phyloP scores from a whole-genome alignment of 2,113 vertebrate genomes.

The Phocoena phocoena region DNA sequence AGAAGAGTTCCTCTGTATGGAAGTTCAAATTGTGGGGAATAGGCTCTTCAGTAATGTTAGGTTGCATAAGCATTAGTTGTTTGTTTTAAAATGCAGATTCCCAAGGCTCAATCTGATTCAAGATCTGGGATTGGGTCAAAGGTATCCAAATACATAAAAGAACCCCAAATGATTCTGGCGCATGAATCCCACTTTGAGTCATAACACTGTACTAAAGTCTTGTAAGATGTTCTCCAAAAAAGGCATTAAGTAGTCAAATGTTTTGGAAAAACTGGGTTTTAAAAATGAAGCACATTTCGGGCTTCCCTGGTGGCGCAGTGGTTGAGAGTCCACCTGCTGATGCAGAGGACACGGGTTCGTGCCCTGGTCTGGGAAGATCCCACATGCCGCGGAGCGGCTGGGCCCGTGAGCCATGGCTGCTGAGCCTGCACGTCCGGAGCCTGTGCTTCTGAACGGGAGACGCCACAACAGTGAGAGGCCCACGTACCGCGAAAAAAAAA shows the following conservation, averaged over 20 bases:
- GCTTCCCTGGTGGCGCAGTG: too few species aligned
- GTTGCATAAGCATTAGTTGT: not conserved
- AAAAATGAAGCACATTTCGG: not conserved
- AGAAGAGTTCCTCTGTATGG: not conserved
- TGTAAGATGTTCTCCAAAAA: not conserved
- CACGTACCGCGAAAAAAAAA: not conserved
- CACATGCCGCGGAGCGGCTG: too few species aligned
- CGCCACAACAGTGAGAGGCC: too few species aligned
- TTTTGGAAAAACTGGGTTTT: not conserved
- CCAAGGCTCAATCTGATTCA: not conserved
- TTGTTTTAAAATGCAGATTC: constrained; percentile 21
- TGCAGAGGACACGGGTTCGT: too few species aligned
- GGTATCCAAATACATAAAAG: not conserved
- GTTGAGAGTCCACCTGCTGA: too few species aligned
- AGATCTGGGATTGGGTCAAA: not conserved
- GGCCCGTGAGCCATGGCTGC: too few species aligned
- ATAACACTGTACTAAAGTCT: not conserved
- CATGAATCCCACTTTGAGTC: not conserved
- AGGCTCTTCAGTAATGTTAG: not conserved
- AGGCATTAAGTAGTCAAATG: not conserved
- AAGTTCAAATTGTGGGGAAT: not conserved
- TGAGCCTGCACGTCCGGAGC: too few species aligned
- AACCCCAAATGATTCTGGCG: not conserved
- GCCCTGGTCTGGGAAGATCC: too few species aligned
- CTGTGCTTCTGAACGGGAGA: too few species aligned